phyloP scores from a whole-genome alignment of 2,888 invertebrate species.

The Latrodectus elegans region DNA sequence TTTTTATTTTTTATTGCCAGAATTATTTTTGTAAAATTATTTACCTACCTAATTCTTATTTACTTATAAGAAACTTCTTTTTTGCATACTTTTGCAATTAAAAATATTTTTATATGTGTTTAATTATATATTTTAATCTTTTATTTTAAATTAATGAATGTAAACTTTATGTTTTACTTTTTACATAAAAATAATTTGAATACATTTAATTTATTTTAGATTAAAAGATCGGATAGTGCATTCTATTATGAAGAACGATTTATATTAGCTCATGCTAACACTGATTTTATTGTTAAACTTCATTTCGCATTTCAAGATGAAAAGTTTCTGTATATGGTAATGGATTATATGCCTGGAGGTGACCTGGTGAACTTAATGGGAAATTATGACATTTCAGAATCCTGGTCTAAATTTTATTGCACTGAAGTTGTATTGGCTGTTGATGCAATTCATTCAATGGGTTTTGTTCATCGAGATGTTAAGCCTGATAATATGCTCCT shows the following conservation, averaged over 20 bases:
- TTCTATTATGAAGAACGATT: slow-evolving; percentile 99
- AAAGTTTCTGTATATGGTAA: slow-evolving; percentile 98
- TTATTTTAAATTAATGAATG: no score
- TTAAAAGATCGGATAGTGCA: slow-evolving; percentile 98
- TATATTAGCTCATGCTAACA: slow-evolving; percentile 99
- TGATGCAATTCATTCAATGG: slow-evolving; percentile 98
- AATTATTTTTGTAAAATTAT: no score
- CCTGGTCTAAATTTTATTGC: slow-evolving; percentile 98
- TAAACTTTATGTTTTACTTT: no score
- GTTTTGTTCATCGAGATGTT: slow-evolving; percentile 91
- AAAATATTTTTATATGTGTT: no score
- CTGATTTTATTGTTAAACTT: slow-evolving; percentile 97
- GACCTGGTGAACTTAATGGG: slow-evolving; percentile 99
- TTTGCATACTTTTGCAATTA: no score
- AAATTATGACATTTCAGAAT: slow-evolving; percentile 98
- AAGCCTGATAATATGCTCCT: slow-evolving; percentile 99
- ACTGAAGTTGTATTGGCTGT: slow-evolving; percentile 98
- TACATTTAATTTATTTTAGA: slow-evolving; percentile 74
- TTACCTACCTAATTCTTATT: no score
- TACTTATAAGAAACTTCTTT: no score
- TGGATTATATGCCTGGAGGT: slow-evolving; percentile 99
- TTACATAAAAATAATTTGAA: no score
- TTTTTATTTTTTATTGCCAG: no score
- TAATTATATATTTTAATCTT: no score
- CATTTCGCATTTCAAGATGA: slow-evolving; percentile 99